phyloP scores from a whole-genome alignment of 2,113 vertebrate species.

The Elachura formosa region DNA sequence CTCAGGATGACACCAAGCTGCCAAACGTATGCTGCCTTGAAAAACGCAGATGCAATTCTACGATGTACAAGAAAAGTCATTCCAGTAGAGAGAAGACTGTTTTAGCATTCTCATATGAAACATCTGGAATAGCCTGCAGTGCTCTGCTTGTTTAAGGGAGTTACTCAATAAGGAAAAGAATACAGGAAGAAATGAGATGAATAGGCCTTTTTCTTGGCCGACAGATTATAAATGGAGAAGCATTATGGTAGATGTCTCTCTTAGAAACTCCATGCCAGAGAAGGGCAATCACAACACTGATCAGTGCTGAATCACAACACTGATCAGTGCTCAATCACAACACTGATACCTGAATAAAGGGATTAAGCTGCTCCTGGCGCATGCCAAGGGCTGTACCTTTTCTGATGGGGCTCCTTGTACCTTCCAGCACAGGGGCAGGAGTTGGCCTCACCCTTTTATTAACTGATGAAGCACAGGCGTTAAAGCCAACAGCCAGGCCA shows the following conservation, averaged over 20 bases:
- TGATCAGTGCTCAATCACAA: not conserved
- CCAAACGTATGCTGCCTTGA: not conserved
- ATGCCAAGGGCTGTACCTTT: not conserved
- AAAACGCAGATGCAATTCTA: not conserved
- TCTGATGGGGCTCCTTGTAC: not conserved
- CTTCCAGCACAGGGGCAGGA: not conserved
- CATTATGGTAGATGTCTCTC: not conserved
- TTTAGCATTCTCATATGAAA: not conserved
- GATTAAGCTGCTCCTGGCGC: not conserved
- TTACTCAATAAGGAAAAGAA: not conserved
- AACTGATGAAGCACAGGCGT: not conserved
- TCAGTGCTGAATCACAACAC: not conserved
- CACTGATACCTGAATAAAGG: not conserved
- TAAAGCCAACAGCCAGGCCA: not conserved
- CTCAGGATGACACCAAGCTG: not conserved
- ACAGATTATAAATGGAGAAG: not conserved
- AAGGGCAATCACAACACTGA: not conserved
- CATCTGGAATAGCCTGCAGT: not conserved
- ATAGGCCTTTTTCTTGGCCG: not conserved
- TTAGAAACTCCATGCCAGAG: not conserved
- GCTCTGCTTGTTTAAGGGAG: not conserved
- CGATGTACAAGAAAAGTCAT: not conserved
- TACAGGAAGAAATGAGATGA: not conserved
- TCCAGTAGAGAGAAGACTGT: not conserved
- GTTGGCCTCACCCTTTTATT: not conserved